These are phyloP conservation scores for Aphelenchoides avenae DNA, from an alignment of 1,140 invertebrate genomes.

Conservation along the genomic window DNA sequence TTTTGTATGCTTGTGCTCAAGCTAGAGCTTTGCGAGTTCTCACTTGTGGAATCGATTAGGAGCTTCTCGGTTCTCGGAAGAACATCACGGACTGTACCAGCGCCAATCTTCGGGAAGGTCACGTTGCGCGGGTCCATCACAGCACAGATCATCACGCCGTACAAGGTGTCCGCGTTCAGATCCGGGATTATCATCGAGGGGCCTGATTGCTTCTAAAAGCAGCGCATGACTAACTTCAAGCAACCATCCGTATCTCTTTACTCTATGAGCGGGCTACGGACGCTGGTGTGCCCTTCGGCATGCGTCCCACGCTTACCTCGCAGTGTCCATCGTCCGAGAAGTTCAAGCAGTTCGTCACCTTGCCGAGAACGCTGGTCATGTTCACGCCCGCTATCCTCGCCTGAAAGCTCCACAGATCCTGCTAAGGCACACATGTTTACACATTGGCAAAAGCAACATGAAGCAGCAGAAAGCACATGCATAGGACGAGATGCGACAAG, in stretches of 20 bases:
- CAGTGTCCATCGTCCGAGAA: conserved; percentile 37
- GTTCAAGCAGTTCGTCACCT: conserved; percentile 34
- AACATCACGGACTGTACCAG: too few relatives aligned
- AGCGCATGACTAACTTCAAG: conserved; percentile 2
- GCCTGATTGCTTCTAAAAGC: conserved; percentile 5
- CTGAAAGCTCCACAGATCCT: conserved; percentile 40
- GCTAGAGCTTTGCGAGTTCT: too few relatives aligned
- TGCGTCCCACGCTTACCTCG: conserved; percentile 24
- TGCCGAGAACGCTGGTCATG: conserved; percentile 43
- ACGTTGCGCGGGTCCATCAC: conserved; percentile 46
- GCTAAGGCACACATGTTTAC: conserved; percentile 11
- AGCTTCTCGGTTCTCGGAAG: conserved; percentile 30
- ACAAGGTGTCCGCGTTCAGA: conserved; percentile 42
- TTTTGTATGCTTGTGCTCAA: too few relatives aligned
- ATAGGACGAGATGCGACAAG: background rate
- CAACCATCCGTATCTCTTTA: too few relatives aligned
- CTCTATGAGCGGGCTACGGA: too few relatives aligned
- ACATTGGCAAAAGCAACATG: background rate
- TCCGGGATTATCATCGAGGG: conserved; percentile 38
- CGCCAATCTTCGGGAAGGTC: conserved; percentile 39
- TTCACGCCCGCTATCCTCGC: conserved; percentile 44
- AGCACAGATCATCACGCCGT: conserved; percentile 51
- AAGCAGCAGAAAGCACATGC: background rate
- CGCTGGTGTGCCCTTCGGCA: too few relatives aligned
- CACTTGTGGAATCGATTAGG: conserved; percentile 20